These are phyloP conservation scores for Saguinus midas DNA, from an alignment of 2,113 vertebrate species.

Conservation along the genomic window DNA sequence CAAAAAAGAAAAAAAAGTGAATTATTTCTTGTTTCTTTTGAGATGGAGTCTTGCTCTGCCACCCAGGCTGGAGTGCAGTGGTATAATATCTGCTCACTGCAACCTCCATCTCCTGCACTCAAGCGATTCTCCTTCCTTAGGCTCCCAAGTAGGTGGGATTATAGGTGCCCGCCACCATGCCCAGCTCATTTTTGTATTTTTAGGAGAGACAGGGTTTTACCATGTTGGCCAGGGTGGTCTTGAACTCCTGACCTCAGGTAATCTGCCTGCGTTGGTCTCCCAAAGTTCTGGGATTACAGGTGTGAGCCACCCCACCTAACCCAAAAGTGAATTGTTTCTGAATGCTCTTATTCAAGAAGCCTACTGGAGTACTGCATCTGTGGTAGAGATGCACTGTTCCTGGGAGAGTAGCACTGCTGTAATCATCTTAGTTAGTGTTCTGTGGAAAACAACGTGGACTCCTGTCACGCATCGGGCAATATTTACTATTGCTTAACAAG, in stretches of 20 bases:
- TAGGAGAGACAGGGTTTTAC: neutral
- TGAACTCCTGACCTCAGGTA: neutral
- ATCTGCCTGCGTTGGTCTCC: neutral
- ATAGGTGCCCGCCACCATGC: too few relatives aligned
- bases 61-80: neutral
- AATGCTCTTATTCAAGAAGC: neutral
- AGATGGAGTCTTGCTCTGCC: neutral
- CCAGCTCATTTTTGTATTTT: too few relatives aligned
- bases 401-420: neutral
- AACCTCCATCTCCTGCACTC: too few relatives aligned
- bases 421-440: neutral
- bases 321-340: neutral
- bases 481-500: neutral
- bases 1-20: too few relatives aligned
- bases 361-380: neutral
- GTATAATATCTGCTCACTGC: too few relatives aligned
- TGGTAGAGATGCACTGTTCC: neutral
- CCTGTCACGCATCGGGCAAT: neutral
- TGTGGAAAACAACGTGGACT: accelerated
- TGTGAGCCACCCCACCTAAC: neutral
- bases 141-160: too few relatives aligned
- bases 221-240: neutral
- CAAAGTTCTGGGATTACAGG: neutral
- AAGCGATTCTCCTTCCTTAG: too few relatives aligned
- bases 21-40: neutral